Evolutionary conservation across 2,888 invertebrate genomes (phyloP), one percentile per base, ranked within the genome.

Genomic region (Pseudococcus longispinus): DNA sequence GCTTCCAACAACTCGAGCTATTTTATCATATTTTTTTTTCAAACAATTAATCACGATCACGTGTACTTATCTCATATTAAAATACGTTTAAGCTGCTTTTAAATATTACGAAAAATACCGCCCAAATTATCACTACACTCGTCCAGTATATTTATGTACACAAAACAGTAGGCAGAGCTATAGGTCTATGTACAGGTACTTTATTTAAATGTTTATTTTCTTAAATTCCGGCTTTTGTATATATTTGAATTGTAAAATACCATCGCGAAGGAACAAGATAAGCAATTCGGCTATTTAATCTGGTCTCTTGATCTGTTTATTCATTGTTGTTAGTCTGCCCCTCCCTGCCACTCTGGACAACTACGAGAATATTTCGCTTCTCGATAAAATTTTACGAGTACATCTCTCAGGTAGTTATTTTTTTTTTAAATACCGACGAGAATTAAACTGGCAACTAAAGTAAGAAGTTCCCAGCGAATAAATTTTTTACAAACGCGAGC

Each of bases 231-330:
- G 70, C 26, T 70, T 70, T 70, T 29, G 29, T 70, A 70, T 70
- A 18, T 70, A 70, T 70, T 70, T 29, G 70, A 70, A 70, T 70
- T 70, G 70, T 70, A 70, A 70, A n/a, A 70, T 70, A 70, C 18
- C 70, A 13, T 13, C 26, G 29, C 18, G 15, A 1, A 70, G 29
- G 29, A 70, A 15, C 29, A 29, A 23, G 60, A 60, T 60, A 60
- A 60, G 32, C 70, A 29, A 70, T 70, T 70, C 70, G 70, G 29
- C 29, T 26, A 70, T 29, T 29, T 70, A 70, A 70, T 70, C 70
- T 70, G 29, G 60, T 6, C 70, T 70, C 29, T 70, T 18, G 70
- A 60, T 70, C 29, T 70, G 70, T 29, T 70, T 70, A 70, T 70
- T 70, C 70, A 70, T 70, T 70, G 29, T 60, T 60, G 20, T n/a